phyloP scores from a whole-genome alignment of 1,140 invertebrate species.

The Anoplophora glabripennis region DNA sequence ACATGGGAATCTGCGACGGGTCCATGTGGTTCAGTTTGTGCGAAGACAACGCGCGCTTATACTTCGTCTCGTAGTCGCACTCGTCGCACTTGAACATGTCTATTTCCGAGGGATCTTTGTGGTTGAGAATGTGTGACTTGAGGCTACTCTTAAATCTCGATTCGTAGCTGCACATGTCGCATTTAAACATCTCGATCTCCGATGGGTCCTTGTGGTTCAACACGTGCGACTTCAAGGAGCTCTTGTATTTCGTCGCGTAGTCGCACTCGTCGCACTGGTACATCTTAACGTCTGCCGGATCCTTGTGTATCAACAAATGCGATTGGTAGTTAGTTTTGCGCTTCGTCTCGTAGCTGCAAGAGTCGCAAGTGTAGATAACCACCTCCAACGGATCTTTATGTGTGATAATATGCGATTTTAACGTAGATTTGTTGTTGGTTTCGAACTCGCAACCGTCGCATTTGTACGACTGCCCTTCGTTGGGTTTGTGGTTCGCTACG shows the following conservation, averaged over 20 bases:
- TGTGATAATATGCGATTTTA: constrained; percentile 19
- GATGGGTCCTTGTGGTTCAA: constrained; percentile 18
- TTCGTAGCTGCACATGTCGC: constrained; percentile 22
- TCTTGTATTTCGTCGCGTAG: constrained; percentile 21
- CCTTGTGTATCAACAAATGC: constrained; percentile 19
- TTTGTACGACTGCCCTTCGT: constrained; percentile 15
- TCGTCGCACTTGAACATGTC: constrained; percentile 20
- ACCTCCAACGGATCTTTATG: constrained; percentile 22
- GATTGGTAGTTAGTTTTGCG: constrained; percentile 20
- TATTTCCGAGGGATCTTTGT: constrained; percentile 23
- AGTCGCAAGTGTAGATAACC: constrained; percentile 22
- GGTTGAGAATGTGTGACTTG: constrained; percentile 21
- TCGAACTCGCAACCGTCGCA: constrained; percentile 19
- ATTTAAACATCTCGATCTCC: constrained; percentile 21
- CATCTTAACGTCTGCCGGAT: constrained; percentile 18
- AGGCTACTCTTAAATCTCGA: constrained; percentile 21
- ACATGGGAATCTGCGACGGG: constrained; percentile 13
- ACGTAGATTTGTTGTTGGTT: constrained; percentile 19
- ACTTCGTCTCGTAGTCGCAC: constrained; percentile 19
- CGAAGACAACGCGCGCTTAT: constrained; percentile 19
- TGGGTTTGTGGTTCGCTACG: constrained; percentile 16
- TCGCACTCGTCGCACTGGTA: not conserved
- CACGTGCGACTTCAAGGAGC: constrained; percentile 21
- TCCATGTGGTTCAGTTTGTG: constrained; percentile 19
- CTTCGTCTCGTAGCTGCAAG: constrained; percentile 22